A percentile compares a stretch with the other conserved stretches of the same genome.
Conservation (phyloP, 2,888 invertebrate genomes). For the Meandrusa payeni region DNA sequence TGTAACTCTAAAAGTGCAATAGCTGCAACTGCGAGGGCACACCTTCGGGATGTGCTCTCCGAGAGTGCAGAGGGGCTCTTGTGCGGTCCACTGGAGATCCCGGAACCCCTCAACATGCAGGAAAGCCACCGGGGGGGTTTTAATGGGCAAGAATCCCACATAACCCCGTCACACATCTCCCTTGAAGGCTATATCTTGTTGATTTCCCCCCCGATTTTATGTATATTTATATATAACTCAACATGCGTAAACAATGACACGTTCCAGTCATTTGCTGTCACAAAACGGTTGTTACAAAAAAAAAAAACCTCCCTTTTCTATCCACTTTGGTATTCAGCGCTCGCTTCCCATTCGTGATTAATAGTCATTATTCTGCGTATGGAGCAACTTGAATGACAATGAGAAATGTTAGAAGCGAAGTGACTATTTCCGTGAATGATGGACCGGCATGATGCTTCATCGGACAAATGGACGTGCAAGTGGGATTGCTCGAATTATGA, state of each 20-base stretch:
- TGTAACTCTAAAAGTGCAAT: too few species aligned
- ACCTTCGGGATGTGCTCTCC: too few species aligned
- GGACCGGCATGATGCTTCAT: constrained; percentile 8
- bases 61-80: too few species aligned
- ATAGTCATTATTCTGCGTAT: constrained; percentile 23
- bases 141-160: too few species aligned
- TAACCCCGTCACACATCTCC: too few species aligned
- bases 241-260: background rate
- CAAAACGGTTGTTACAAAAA: background rate
- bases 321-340: constrained; percentile 7
- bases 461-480: constrained; percentile 17
- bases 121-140: too few species aligned
- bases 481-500: constrained; percentile 7
- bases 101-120: too few species aligned
- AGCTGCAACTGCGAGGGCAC: too few species aligned
- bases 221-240: too few species aligned
- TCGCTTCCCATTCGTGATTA: constrained; percentile 19
- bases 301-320: constrained; percentile 8
- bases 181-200: too few species aligned
- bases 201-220: too few species aligned
- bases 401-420: constrained; percentile 20
- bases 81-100: too few species aligned
- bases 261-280: background rate
- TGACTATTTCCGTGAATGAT: constrained; percentile 21
- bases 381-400: constrained; percentile 22